phyloP scores from a whole-genome alignment of 2,113 vertebrate species.

The Pyrgilauda ruficollis region DNA sequence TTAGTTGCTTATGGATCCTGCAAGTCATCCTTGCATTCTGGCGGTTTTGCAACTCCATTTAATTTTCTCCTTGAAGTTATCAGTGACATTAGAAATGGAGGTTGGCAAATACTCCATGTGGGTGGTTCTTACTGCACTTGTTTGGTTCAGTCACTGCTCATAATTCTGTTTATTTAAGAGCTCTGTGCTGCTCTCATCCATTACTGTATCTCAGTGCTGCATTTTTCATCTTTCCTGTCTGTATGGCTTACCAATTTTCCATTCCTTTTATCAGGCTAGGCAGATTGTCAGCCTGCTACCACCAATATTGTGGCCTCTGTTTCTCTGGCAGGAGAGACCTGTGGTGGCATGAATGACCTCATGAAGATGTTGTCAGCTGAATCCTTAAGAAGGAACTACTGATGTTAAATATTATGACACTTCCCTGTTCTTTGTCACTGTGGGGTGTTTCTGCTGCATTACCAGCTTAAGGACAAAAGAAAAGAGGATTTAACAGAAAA shows the following conservation, averaged over 20 bases:
- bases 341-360: background rate
- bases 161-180: constrained; percentile 13
- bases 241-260: background rate
- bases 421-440: background rate
- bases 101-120: constrained; percentile 30
- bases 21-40: constrained; percentile 56
- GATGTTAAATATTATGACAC: background rate
- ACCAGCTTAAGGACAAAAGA: background rate
- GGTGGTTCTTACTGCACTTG: constrained; percentile 27
- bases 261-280: background rate
- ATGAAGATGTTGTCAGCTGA: background rate
- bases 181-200: background rate
- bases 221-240: background rate
- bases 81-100: constrained; percentile 44
- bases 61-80: constrained; percentile 60
- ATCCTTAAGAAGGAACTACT: background rate
- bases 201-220: background rate
- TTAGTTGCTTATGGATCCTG: constrained; percentile 34
- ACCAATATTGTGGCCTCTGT: background rate
- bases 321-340: background rate
- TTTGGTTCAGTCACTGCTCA: constrained; percentile 10
- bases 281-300: background rate
- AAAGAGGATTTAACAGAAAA: background rate
- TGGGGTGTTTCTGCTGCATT: background rate
- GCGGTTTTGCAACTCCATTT: constrained; percentile 9